Percentiles rank a stretch among this genome's conserved stretches.
Evolutionary conservation across 2,113 vertebrate genomes (phyloP).

Genomic region (Pyrgilauda ruficollis): DNA sequence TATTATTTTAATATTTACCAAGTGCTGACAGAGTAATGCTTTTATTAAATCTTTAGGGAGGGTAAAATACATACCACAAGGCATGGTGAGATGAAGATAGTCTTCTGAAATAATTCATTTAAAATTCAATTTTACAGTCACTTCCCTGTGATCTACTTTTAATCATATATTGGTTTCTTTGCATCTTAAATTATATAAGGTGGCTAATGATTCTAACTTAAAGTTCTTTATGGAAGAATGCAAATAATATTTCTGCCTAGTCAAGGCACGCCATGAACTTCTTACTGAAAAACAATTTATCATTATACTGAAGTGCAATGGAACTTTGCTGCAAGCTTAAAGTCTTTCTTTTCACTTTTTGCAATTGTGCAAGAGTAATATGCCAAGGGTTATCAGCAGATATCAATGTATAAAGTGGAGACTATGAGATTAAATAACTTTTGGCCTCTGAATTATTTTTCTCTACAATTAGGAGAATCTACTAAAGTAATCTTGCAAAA

Average conservation of each 20-base stretch:
- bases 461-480: neutral
- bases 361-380: neutral
- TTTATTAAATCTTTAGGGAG: slow-evolving; percentile 39
- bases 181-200: neutral
- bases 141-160: slow-evolving; percentile 34
- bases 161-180: slow-evolving; percentile 25
- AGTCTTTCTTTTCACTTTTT: neutral
- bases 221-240: slow-evolving; percentile 40
- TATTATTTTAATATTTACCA: slow-evolving; percentile 58
- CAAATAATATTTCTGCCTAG: slow-evolving; percentile 59
- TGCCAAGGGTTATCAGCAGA: slow-evolving; percentile 41
- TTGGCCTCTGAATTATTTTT: neutral
- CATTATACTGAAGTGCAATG: neutral
- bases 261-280: neutral
- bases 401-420: slow-evolving; percentile 38
- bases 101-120: slow-evolving; percentile 16
- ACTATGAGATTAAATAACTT: neutral
- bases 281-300: slow-evolving; percentile 34
- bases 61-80: slow-evolving; percentile 4
- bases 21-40: slow-evolving; percentile 40
- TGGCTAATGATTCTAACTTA: slow-evolving; percentile 41
- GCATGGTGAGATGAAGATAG: neutral
- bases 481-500: neutral
- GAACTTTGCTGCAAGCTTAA: neutral
- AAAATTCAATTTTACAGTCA: slow-evolving; percentile 6